Evolutionary conservation across 1,140 invertebrate genomes (phyloP).

Genomic region (Megalopta genalis): DNA sequence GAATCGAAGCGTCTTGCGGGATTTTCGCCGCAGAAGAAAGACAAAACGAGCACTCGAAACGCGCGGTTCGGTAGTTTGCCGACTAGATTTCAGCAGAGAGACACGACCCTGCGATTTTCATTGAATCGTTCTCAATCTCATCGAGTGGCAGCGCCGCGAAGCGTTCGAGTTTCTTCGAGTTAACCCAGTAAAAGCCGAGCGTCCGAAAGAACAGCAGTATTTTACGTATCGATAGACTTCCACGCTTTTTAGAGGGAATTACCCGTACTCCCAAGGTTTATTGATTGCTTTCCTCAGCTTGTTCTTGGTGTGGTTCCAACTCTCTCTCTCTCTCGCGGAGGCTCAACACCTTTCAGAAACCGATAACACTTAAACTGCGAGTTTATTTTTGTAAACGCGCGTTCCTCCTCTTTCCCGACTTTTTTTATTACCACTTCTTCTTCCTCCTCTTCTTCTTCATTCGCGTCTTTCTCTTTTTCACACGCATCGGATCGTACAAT

Average conservation of each 20-base stretch:
- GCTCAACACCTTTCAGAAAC: background rate
- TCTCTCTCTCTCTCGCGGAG: too few relatives aligned
- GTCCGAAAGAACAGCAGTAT: background rate
- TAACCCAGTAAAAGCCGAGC: background rate
- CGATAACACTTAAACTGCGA: background rate
- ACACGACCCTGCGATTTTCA: background rate
- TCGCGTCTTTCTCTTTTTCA: too few relatives aligned
- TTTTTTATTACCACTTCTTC: too few relatives aligned
- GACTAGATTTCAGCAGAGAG: too few relatives aligned
- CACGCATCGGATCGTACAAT: too few relatives aligned
- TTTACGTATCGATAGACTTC: constrained; percentile 1
- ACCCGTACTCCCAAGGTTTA: background rate
- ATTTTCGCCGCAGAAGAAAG: too few relatives aligned
- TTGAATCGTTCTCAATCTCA: background rate
- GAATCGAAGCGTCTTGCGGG: too few relatives aligned
- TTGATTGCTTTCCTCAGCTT: background rate
- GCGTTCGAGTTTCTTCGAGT: background rate
- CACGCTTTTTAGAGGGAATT: background rate
- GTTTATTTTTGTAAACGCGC: background rate
- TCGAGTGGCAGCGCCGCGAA: background rate
- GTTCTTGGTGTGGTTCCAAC: background rate
- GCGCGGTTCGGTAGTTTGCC: too few relatives aligned
- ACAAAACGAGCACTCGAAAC: too few relatives aligned
- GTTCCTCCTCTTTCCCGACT: too few relatives aligned
- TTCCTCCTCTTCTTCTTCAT: too few relatives aligned